Evolutionary conservation across 2,888 invertebrate genomes (phyloP).

Genomic region (Busseola fusca): DNA sequence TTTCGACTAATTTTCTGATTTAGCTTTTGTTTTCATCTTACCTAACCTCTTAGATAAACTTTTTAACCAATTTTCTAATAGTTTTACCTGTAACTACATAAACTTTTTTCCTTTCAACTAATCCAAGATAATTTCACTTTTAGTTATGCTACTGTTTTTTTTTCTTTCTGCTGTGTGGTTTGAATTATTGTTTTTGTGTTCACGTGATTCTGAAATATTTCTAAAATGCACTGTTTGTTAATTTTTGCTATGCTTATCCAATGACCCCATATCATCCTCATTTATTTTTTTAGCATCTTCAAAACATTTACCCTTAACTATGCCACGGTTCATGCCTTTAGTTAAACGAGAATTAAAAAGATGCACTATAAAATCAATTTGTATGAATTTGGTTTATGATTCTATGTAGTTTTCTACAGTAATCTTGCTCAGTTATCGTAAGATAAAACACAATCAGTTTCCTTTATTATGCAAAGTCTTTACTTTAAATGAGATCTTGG

Average conservation of each 20-base stretch:
- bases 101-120: slow-evolving; percentile 22
- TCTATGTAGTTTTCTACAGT: background rate
- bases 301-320: background rate
- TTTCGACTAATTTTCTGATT: slow-evolving; percentile 33
- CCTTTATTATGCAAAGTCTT: background rate
- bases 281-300: background rate
- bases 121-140: slow-evolving; percentile 28
- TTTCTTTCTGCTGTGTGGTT: background rate
- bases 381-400: background rate
- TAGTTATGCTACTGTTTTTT: background rate
- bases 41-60: slow-evolving; percentile 12
- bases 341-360: background rate
- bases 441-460: background rate
- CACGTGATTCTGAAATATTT: background rate
- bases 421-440: background rate
- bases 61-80: slow-evolving; percentile 13
- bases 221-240: background rate
- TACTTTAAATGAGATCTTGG: background rate
- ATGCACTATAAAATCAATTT: background rate
- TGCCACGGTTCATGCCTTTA: background rate
- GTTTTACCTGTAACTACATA: background rate
- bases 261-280: too few species aligned
- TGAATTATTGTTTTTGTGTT: background rate
- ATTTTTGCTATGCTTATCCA: background rate
- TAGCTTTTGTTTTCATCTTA: slow-evolving; percentile 47